Percentiles rank a stretch among this genome's conserved stretches.
Conservation (phyloP, 2,797 vertebrate species). For the Chelidonichthys spinosus region DNA sequence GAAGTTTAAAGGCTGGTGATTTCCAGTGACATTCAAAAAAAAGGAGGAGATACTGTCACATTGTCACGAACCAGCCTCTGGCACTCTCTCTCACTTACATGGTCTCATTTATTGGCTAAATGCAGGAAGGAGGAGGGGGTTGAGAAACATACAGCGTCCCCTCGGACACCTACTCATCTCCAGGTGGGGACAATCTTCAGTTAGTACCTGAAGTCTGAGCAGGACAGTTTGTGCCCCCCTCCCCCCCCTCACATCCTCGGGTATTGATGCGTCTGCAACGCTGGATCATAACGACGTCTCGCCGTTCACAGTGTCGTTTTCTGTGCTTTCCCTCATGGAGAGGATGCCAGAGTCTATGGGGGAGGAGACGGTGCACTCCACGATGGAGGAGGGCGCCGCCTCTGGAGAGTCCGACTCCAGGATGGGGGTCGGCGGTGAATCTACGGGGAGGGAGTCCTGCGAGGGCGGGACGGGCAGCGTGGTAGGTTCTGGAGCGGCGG, state of each 20-base stretch:
- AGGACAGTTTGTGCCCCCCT: conserved; percentile 61
- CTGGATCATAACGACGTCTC: conserved; percentile 85
- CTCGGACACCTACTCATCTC: conserved; percentile 62
- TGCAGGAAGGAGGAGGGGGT: conserved; percentile 38
- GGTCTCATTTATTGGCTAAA: conserved; percentile 69
- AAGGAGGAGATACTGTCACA: conserved; percentile 60
- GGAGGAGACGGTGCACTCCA: conserved; percentile 81
- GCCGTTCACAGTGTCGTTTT: conserved; percentile 86
- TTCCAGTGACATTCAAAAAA: conserved; percentile 75
- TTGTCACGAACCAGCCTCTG: conserved; percentile 70
- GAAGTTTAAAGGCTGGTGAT: conserved; percentile 79
- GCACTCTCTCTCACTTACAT: conserved; percentile 52
- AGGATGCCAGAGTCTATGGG: conserved; percentile 82
- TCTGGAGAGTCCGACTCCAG: conserved; percentile 58
- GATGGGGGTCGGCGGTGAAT: conserved; percentile 33
- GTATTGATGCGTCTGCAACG: conserved; percentile 40
- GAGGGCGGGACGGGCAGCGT: conserved; percentile 45
- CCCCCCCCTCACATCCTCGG: not conserved
- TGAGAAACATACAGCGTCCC: conserved; percentile 62
- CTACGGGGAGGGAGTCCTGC: conserved; percentile 46
- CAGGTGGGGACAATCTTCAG: conserved; percentile 72
- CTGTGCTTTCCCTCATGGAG: conserved; percentile 80
- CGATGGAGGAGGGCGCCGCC: conserved; percentile 43
- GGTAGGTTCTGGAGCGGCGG: conserved; percentile 49
- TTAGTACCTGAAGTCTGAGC: conserved; percentile 73